Evolutionary conservation across 2,113 vertebrate genomes (phyloP), one percentile per base, ranked within the genome.

Genomic region (Ginglymostoma cirratum): DNA sequence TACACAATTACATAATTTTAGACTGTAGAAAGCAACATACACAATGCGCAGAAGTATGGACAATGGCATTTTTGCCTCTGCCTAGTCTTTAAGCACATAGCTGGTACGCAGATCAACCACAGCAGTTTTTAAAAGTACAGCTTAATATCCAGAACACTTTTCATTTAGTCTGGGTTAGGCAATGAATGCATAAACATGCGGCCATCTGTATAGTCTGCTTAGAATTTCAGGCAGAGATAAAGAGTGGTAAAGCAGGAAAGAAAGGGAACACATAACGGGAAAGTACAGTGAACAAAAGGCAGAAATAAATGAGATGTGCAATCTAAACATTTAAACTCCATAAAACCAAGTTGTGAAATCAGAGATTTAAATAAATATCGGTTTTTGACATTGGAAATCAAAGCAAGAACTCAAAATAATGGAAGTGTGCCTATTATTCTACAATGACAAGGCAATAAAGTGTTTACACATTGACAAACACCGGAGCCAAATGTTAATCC

Each of bases 91-190:
- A 95, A 95, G 34, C 45, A 30, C 30, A 52, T 12, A 95, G 69
- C 45, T 95, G 94, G 42, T 95, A 95, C 19, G 24, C 38, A 95
- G 12, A 95, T 45, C 67, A 72, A 72, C 42, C 69, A 72, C 24
- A 52, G 45, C 42, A 95, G 67, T 52, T 76, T 95, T 95, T 72
- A 95, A 45, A 72, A 48, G 67, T 95, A 70, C 38, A 70, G 55
- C 24, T 21, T 95, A 52, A 72, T 95, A 95, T 52, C 94, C 67
- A 95, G 69, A 72, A 45, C 69, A 95, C 67, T 70, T 95, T 95
- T 95, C 69, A 48, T 76, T 95, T 52, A 34, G 42, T 52, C 67
- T 95, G 27, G 69, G 94, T 95, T 48, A 52, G 42, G 72, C 94
- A 72, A 95, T 95, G 24, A 48, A 72, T 95, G 69, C 52, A 72